Evolutionary conservation across 53 echinoderm and acorn worm genomes (phyloP).

Genomic region (Temnopleurus reevesii): DNA sequence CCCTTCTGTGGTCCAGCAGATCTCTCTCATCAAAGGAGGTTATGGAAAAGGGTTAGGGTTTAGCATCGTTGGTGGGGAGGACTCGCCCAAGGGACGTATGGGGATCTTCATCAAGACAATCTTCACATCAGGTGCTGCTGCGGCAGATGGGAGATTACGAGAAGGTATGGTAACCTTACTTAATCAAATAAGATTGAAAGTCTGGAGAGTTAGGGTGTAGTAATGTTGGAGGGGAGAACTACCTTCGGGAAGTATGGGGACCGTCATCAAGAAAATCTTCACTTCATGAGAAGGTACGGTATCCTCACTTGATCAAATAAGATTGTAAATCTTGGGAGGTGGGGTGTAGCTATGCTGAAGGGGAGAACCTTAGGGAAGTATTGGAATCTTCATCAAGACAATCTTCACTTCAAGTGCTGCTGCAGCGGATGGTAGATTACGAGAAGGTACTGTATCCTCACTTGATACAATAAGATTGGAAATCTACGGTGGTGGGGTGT

Average conservation of each 20-base stretch:
- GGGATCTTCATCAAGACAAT: slow-evolving; percentile 95
- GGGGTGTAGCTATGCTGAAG: no score
- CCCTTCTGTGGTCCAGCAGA: slow-evolving; percentile 73
- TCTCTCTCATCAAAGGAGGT: slow-evolving; percentile 93
- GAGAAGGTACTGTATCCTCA: no score
- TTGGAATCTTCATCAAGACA: slow-evolving; percentile 87
- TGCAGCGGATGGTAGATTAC: slow-evolving; percentile 77
- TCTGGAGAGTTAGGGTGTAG: no score
- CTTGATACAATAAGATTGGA: no score
- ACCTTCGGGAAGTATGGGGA: no score
- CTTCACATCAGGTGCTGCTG: slow-evolving; percentile 90
- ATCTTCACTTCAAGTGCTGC: slow-evolving; percentile 90
- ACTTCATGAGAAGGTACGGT: no score
- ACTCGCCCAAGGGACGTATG: slow-evolving; percentile 74
- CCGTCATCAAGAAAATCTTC: no score
- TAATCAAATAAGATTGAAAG: no score
- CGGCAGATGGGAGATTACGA: slow-evolving; percentile 83
- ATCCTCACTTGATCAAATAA: no score
- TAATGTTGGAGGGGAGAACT: no score
- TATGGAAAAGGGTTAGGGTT: slow-evolving; percentile 95
- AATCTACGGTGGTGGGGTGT: no score
- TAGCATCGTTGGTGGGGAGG: slow-evolving; percentile 88
- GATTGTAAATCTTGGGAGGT: no score
- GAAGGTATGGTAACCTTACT: slow-evolving; percentile 72
- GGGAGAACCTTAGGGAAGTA: slow-evolving; percentile 66